Evolutionary conservation across 2,797 vertebrate genomes (phyloP).

Genomic region (Lindbergichthys nudifrons): DNA sequence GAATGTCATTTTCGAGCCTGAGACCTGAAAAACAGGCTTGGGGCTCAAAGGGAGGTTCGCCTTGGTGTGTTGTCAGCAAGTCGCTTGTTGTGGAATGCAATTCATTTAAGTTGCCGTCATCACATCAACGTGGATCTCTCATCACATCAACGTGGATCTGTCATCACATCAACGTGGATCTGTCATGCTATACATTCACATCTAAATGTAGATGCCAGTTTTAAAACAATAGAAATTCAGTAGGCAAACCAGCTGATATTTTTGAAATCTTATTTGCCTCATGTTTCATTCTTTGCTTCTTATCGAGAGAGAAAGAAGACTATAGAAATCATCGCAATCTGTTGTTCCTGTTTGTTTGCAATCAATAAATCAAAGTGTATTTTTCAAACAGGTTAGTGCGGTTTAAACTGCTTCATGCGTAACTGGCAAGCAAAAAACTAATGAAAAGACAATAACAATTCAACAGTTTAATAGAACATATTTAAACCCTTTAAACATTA

Average conservation of each 20-base stretch:
- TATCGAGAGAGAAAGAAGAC: neutral
- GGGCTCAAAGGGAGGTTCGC: constrained; percentile 43
- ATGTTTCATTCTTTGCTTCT: neutral
- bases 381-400: too few species aligned
- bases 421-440: neutral
- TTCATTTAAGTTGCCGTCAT: constrained; percentile 22
- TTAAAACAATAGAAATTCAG: neutral
- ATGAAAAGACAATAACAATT: neutral
- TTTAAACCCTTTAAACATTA: too few species aligned
- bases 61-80: constrained; percentile 34
- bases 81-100: constrained; percentile 27
- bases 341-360: neutral
- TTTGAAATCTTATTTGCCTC: neutral
- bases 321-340: neutral
- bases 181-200: neutral
- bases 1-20: too few species aligned
- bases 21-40: too few species aligned
- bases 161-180: constrained; percentile 11
- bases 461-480: neutral
- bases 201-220: neutral
- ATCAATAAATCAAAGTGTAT: too few species aligned
- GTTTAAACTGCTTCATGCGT: neutral
- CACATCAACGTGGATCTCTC: constrained; percentile 2
- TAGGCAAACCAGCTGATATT: neutral
- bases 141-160: too few species aligned